Evolutionary conservation across 2,797 vertebrate genomes (phyloP).

Genomic region (Pantherophis alleghaniensis): DNA sequence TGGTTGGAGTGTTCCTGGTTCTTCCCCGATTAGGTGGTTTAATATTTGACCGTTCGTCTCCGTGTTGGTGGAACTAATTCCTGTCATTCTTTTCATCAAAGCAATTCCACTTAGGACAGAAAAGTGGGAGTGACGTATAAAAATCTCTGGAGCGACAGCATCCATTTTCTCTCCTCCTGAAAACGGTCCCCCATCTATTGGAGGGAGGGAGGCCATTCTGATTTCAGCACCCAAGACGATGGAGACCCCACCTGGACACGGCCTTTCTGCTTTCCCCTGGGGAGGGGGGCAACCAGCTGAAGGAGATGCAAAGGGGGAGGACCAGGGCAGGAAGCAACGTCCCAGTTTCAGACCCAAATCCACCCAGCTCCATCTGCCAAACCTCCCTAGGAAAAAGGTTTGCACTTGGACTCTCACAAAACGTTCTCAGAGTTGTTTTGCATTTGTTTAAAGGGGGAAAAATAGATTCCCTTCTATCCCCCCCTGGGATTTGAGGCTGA

Average conservation of each 20-base stretch:
- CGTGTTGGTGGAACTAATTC: background rate
- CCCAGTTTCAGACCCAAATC: background rate
- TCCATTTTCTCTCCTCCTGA: background rate
- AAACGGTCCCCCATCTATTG: background rate
- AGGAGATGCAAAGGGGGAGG: background rate
- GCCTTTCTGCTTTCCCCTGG: background rate
- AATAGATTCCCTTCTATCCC: slow-evolving; percentile 7
- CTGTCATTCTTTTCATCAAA: background rate
- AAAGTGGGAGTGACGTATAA: background rate
- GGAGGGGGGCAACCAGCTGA: too few relatives aligned
- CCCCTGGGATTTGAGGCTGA: slow-evolving; percentile 24
- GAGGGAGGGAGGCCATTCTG: background rate
- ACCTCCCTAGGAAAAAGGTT: background rate
- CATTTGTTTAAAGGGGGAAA: slow-evolving; percentile 9
- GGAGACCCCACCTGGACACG: background rate
- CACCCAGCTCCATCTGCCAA: background rate
- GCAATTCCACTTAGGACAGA: background rate
- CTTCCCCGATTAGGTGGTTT: background rate
- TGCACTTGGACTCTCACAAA: background rate
- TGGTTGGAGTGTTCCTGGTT: background rate
- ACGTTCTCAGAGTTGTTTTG: slow-evolving; percentile 2
- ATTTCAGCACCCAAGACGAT: background rate
- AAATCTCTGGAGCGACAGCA: background rate
- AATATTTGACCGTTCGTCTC: background rate
- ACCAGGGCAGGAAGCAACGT: background rate